Base-by-base conservation (phyloP, 1,140 invertebrate genomes). In the Drosophila equinoxialis region DNA sequence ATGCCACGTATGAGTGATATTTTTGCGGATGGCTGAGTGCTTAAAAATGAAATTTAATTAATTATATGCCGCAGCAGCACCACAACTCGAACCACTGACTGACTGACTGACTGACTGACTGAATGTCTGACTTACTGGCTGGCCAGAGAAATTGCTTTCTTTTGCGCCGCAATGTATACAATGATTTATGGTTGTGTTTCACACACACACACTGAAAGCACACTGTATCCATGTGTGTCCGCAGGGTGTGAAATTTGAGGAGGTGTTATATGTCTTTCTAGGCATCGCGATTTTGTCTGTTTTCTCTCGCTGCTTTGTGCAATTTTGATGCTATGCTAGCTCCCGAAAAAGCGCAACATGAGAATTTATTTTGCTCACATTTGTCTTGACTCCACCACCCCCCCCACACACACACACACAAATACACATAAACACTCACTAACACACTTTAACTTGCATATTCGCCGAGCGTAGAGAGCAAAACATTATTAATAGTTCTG, bases 361-460 rank as follows among this genome's bases (percentile, higher is more conserved):
- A 84, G 84, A 84, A 87, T 87, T 87, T 87, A 87, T 87, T 89
- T 87, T 61, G 60, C 80, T 82, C 80, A 76, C 84, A 89, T 89
- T 89, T 89, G 81, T 89, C 85, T 89, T 89, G 65, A 6, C 30
- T 30, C 30, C 30, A 6, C 30, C 30, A 30, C 26, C 61, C 75
- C 35, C 60, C 54, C 37, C 37, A 11, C 37, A 39, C 10, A 13
- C 58, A 39, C 68, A 65, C 81, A 65, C 17, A 17, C 74, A 71
- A 68, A 62, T 68, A 71, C 79, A 76, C 69, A 55, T 72, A 55
- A 57, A 68, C 59, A 13, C 70, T 65, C 54, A 3, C 14, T 17
- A 64, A 6, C 58, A 57, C 42, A 33, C 59, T 8, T 59, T 30
- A 6, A 37, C 65, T 33, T 60, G 51, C 48, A 4, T 42, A 23